Conservation (phyloP, 2,797 vertebrate species). For the Crocodylus rhombifer region DNA sequence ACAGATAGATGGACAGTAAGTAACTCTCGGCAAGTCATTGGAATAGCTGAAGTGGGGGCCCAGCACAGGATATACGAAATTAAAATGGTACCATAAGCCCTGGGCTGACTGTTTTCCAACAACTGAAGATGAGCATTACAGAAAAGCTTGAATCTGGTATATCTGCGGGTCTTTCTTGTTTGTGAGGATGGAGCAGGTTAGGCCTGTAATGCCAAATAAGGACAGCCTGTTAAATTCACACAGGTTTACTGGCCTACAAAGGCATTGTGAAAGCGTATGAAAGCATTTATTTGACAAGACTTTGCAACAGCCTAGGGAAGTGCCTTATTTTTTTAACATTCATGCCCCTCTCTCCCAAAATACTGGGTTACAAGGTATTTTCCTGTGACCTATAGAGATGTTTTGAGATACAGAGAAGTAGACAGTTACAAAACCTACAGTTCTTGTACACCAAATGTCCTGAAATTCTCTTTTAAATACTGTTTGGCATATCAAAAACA, state of each 20-base stretch:
- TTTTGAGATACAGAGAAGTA: constrained; percentile 30
- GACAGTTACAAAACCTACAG: constrained; percentile 33
- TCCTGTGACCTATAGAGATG: constrained; percentile 17
- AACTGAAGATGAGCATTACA: not conserved
- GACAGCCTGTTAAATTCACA: not conserved
- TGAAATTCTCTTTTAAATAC: constrained; percentile 89
- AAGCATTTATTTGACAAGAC: not conserved
- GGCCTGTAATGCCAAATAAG: not conserved
- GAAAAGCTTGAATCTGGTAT: not conserved
- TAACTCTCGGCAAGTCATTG: not conserved
- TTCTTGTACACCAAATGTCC: constrained; percentile 73
- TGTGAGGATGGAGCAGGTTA: not conserved
- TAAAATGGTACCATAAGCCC: not conserved
- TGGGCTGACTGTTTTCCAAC: not conserved
- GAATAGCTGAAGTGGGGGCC: not conserved
- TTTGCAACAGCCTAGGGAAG: not conserved
- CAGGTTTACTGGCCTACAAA: not conserved
- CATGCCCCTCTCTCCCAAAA: not conserved
- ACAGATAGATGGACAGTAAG: not conserved
- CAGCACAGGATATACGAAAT: not conserved
- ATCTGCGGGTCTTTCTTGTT: not conserved
- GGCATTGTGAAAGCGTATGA: not conserved
- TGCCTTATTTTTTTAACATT: not conserved
- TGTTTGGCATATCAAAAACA: constrained; percentile 82
- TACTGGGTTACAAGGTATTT: constrained; percentile 3